phyloP scores from a whole-genome alignment of 2,888 invertebrate species.

The Sericinus montela region DNA sequence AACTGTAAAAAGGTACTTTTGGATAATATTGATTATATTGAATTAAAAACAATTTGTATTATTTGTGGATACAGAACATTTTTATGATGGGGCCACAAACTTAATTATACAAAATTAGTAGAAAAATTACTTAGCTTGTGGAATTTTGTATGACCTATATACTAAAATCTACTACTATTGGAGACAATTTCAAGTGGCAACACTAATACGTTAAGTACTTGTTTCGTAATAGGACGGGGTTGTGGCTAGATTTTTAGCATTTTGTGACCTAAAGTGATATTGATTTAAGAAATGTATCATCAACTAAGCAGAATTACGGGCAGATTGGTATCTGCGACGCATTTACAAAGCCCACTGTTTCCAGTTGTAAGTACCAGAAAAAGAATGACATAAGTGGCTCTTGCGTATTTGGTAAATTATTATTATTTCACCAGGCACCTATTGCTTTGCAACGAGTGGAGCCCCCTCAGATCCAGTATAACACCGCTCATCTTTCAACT shows the following conservation, averaged over 20 bases:
- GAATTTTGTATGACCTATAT: no score
- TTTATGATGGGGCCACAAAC: no score
- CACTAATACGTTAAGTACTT: constrained; percentile 38
- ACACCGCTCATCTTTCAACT: constrained; percentile 58
- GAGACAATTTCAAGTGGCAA: no score
- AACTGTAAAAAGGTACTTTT: no score
- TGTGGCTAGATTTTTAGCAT: constrained; percentile 37
- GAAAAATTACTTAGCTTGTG: no score
- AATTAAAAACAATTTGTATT: no score
- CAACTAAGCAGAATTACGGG: constrained; percentile 66
- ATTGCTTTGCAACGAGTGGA: constrained; percentile 69
- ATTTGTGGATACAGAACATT: no score
- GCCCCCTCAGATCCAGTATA: constrained; percentile 57
- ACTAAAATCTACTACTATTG: no score
- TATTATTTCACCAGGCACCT: constrained; percentile 48
- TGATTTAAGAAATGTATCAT: constrained; percentile 60
- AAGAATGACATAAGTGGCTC: neutral
- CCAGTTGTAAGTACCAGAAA: constrained; percentile 57
- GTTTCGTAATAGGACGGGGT: constrained; percentile 68
- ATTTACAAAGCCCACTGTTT: constrained; percentile 65
- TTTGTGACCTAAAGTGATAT: constrained; percentile 21
- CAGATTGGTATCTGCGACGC: constrained; percentile 57
- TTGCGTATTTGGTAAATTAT: constrained; percentile 13
- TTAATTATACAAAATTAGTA: no score
- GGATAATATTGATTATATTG: no score